Base-by-base conservation (phyloP, 2,888 invertebrate genomes). In the Apamea epomidion region DNA sequence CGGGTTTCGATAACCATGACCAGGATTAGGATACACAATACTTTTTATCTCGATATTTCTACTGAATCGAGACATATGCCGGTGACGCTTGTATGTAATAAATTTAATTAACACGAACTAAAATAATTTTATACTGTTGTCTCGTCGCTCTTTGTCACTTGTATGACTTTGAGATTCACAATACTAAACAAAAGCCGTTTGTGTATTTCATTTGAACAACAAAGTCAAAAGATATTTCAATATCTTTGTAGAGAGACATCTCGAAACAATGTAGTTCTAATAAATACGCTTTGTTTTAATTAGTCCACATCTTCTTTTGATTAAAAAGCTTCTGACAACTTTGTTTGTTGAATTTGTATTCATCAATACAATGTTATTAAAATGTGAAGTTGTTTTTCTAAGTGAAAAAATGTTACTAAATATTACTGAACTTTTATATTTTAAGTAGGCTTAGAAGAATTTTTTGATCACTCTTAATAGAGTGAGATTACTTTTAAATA, bases 201-300 rank as follows among this genome's bases (percentile, higher is more conserved):
- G 60, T 73, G 51, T 62, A 60, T 73, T 78, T 76, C 68, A 80
- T 87, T 87, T 72, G n/a, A 48, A 70, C 73, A 87, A 88, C 82
- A 89, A 87, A 81, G 81, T 89, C 74, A 71, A 71, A 83, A 79
- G 73, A 72, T 75, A 72, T 84, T 87, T 76, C n/a, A 69, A 74
- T 89, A 74, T 82, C 51, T 87, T 65, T 60, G 37, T 54, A 64
- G 42, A 62, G 58, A 65, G 62, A 78, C 62, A 62, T 58, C 32
- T 68, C 82, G 51, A 72, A 62, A 76, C 84, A 87, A 64, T 73
- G 79, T 85, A 78, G 69, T 87, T 79, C 25, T 29, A 42, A 74
- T 85, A 78, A 83, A 76, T 74, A 72, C 54, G 67, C 32, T 67
- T 78, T 58, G 54, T 79, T 80, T 84, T 89, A 87, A 89, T 84